These are phyloP conservation scores for Terebella lapidaria DNA, from an alignment of 2,888 invertebrate genomes.

Conservation along the genomic window DNA sequence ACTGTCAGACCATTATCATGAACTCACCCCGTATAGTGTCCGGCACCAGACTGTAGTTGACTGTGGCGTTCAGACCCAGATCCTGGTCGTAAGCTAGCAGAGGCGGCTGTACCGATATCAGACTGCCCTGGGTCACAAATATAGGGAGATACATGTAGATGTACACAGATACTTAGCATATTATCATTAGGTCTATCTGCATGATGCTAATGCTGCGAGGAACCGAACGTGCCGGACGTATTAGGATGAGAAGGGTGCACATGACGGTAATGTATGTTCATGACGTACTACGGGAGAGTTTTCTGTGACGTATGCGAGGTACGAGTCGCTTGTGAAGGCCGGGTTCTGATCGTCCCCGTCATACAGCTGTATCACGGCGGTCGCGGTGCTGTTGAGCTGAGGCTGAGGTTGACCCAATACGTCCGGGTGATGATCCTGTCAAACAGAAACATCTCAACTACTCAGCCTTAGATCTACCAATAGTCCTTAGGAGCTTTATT, in stretches of 20 bases:
- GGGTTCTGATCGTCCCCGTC: conserved; percentile 17
- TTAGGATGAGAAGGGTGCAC: no score
- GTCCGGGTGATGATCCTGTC: not conserved
- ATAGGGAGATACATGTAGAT: not conserved
- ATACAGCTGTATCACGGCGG: conserved; percentile 3
- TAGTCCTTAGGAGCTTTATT: no score
- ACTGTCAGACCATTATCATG: no score
- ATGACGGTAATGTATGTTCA: no score
- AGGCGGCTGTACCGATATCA: not conserved
- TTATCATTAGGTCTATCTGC: no score
- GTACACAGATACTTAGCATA: not conserved
- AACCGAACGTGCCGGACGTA: no score
- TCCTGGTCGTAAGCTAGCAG: conserved; percentile 10
- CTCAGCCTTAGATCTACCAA: no score
- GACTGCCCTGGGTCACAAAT: conserved; percentile 4
- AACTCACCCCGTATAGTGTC: conserved; percentile 4
- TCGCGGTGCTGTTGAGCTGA: conserved; percentile 1
- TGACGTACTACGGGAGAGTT: not conserved
- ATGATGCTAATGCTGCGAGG: no score
- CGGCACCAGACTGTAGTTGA: conserved; percentile 8
- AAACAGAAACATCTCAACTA: not conserved
- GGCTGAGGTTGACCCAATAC: not conserved
- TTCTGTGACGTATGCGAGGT: conserved; percentile 5
- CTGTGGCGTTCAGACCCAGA: conserved; percentile 8
- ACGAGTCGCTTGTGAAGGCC: conserved; percentile 3